Base-by-base conservation (phyloP, 2,888 invertebrate species). In the Capitulum mitella region DNA sequence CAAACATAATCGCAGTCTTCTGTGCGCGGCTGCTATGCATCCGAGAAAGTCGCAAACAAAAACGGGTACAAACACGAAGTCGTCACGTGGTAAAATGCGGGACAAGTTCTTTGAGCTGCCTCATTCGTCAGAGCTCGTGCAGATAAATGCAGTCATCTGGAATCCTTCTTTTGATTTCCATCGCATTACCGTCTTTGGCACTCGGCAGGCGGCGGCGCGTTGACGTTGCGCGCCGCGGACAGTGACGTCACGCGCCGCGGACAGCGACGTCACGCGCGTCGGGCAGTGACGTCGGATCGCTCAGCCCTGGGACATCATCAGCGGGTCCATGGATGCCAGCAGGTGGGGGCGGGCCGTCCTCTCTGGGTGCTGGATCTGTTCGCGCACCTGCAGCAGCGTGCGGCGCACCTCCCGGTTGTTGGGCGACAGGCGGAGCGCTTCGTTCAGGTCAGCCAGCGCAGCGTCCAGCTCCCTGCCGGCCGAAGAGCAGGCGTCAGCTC, bases 401-500 rank as follows among this genome's bases (percentile, higher is more conserved):
- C 92, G 89, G 77, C 91, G 89, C 54, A 93, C 90, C 83, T 93
- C 92, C 19, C 89, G 85, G 83, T 92, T 93, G 80, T 90, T 90
- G 3, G 87, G 93, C 0, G 92, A 91, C 29, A 92, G 86, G 51
- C 90, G 85, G 74, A 94, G 85, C 0, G 97, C 96, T 84, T 94
- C 91, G 82, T 92, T 90, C 22, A 95, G 91, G 85, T 97, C 96
- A 1, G 90, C 89, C 34, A 95, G 87, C 0, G 96, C 95, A 78
- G 89, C 88, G 82, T 93, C 92, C 43, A 91, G 89, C 6, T 90
- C 87, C 82, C 90, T 90, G 82, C 48, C 29, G 29, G 19, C 32
- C 64, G 43, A 54, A 29, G 58, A 46, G 32, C 76, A 40, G n/a
- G 77, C 64, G n/a, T 43, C 37, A 19, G 80, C 64, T 43, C 74